Conservation (phyloP, 2,797 vertebrate species). For the Nasua narica region DNA sequence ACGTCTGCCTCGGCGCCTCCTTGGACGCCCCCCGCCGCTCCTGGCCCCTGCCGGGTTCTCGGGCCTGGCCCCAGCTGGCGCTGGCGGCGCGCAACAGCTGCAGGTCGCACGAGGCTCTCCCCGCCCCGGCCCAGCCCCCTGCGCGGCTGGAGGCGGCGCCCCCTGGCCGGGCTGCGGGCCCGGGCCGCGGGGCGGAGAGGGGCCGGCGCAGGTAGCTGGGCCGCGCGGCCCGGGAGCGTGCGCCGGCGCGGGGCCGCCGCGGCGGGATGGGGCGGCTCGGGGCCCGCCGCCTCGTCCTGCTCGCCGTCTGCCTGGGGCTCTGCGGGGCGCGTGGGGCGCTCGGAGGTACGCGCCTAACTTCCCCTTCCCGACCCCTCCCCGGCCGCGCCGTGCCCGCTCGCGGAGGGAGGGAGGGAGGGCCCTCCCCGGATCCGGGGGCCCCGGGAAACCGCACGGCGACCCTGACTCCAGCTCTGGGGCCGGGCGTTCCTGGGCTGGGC, state of each 20-base stretch:
- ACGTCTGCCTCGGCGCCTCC: no score
- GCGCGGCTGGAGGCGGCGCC: background rate
- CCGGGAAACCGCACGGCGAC: background rate
- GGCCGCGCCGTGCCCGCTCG: background rate
- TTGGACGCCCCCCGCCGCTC: background rate
- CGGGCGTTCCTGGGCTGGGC: fast-evolving
- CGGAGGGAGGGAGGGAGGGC: background rate
- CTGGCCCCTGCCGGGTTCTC: background rate
- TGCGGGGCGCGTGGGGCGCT: background rate
- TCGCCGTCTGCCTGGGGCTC: constrained; percentile 44
- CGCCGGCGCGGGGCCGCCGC: background rate
- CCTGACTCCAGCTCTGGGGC: background rate
- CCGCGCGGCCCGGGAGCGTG: background rate
- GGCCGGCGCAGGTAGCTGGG: background rate
- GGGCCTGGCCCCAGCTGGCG: fast-evolving
- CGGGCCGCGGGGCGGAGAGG: fast-evolving
- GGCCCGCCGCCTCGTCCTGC: background rate
- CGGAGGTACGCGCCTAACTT: constrained; percentile 38
- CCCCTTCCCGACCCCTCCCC: background rate
- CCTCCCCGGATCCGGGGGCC: fast-evolving
- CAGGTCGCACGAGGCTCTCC: background rate
- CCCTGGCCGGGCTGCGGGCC: fast-evolving
- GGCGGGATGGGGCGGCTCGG: background rate
- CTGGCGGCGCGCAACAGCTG: background rate
- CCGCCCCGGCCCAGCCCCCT: background rate